Evolutionary conservation across 2,888 invertebrate species (phyloP), one percentile per base, ranked within the genome.

Genomic region (Eupelmus urozonus): DNA sequence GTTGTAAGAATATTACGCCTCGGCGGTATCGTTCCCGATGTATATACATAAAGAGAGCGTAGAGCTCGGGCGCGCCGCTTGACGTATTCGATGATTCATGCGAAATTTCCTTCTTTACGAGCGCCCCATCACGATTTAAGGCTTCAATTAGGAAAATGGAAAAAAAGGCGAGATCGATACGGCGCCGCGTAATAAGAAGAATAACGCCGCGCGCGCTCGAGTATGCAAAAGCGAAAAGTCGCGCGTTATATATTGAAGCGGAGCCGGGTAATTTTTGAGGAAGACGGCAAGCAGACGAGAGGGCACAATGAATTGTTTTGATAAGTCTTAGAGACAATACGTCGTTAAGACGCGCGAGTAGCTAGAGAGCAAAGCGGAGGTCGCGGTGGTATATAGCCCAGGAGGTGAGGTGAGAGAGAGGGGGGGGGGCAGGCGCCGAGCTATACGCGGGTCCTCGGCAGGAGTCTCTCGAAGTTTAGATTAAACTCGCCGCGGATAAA

Each of bases 401-500:
- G 55, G 4, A 23, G 3, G 55, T 5, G 40, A 7, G 27, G 25
- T 1, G 9, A 27, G 76, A 51, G 66, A 66, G 42, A 23, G 42
- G 45, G 49, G 3, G 42, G 69, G 18, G 3, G 63, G 13, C 40
- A 53, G 23, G 29, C 3, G 59, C 1, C 18, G 49, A 34, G 83
- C 82, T n/a, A n/a, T n/a, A n/a, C n/a, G n/a, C 83, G 81, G 20
- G 76, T 78, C 73, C 67, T 76, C 82, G 85, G 85, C 78, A 83
- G 83, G 84, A 85, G 86, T 86, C 85, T 88, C 88, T 85, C 87
- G 82, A 90, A 90, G 89, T 90, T 90, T 90, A 90, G 89, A 90
- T 90, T 90, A 90, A 90, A 90, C 89, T 88, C 88, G 87, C 88
- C 87, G 84, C 86, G 89, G 88, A 90, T 90, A 90, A 90, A 90